Conservation (phyloP, 2,888 invertebrate species). For the Ichneumon xanthorius region DNA sequence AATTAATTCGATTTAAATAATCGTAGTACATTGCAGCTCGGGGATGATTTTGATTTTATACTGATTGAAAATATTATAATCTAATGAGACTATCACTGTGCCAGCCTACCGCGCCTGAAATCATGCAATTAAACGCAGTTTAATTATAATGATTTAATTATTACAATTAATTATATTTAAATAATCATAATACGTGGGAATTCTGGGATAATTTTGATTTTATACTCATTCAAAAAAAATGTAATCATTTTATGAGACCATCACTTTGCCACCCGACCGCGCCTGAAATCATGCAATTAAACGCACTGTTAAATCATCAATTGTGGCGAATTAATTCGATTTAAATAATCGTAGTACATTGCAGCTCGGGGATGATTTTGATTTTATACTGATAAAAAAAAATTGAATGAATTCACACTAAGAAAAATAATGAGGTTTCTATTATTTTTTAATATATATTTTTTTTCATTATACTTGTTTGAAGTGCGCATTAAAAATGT, state of each 20-base stretch:
- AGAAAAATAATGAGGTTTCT: not conserved
- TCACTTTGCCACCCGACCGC: constrained; percentile 87
- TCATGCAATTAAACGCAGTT: constrained; percentile 47
- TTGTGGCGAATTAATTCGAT: not conserved
- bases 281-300: constrained; percentile 84
- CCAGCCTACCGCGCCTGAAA: constrained; percentile 27
- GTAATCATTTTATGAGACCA: too few relatives aligned
- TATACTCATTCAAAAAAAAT: too few relatives aligned
- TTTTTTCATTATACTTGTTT: not conserved
- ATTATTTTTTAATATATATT: not conserved
- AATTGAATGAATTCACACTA: not conserved
- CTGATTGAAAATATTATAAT: not conserved
- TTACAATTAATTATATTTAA: too few relatives aligned
- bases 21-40: not conserved
- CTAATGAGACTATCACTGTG: not conserved
- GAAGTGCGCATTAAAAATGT: not conserved
- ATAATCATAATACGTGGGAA: not conserved
- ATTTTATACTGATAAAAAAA: not conserved
- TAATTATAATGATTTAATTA: constrained; percentile 8
- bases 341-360: not conserved
- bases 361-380: not conserved
- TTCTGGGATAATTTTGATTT: not conserved
- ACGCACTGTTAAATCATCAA: constrained; percentile 9
- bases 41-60: not conserved
- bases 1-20: not conserved